Evolutionary conservation across 2,797 vertebrate genomes (phyloP), one percentile per base, ranked within the genome.

Genomic region (Kryptopterus vitreolus): DNA sequence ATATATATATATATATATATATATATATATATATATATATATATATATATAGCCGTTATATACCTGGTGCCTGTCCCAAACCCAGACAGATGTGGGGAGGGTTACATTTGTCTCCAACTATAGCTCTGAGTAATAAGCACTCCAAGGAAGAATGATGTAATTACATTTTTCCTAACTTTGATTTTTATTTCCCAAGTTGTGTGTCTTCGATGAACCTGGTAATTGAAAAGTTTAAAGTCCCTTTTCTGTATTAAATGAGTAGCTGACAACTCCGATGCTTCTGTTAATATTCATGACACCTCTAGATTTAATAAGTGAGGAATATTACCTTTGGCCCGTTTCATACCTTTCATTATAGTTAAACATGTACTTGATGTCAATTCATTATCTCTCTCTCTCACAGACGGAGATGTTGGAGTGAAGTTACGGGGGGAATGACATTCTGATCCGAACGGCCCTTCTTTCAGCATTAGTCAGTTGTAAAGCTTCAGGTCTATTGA

Each of bases 151-250:
- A 73, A 58, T 5, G n/a, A 9, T 73, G 33, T 26, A 35, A 73
- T 57, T 38, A 10, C 24, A 7, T 46, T 18, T 48, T 13, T 72
- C 33, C 48, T 16, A 13, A 58, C 22, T 38, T 43, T 74, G 53
- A 58, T 58, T 15, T 81, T 79, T 4, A 20, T 20, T 9, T 9
- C 6, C 18, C 38, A 63, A 46, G 16, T 68, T n/a, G 59, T 20
- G 48, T 20, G n/a, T 69, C 33, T 52, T 78, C 82, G 82, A 84
- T 84, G 72, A 74, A 83, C 62, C 70, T 58, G 48, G 52, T 86
- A 79, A 84, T 83, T 78, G 53, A 58, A 76, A 69, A 20, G n/a
- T n/a, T 71, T 75, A 72, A 63, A 63, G 66, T 79, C 48, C 38
- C 76, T 79, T 83, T 71, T 83, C 53, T 57, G 58, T 73, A 59